Conservation (phyloP, 2,888 invertebrate genomes). For the Hoplodrina blanda region DNA sequence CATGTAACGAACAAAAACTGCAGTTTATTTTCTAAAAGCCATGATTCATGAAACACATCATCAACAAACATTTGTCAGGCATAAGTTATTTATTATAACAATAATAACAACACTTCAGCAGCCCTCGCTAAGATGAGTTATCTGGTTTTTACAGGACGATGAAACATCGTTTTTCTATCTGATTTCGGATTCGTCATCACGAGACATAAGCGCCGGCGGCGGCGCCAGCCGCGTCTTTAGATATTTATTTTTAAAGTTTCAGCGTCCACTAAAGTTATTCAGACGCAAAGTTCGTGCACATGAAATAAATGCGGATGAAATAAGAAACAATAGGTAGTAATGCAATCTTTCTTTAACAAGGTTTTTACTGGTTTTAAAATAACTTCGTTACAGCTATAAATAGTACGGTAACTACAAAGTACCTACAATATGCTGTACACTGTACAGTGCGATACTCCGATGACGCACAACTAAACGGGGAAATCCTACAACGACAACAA, state of each 20-base stretch:
- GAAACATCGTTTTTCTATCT: conserved; percentile 43
- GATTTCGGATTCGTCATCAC: conserved; percentile 36
- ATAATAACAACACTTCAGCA: conserved; percentile 27
- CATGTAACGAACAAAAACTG: background rate
- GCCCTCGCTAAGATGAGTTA: conserved; percentile 24
- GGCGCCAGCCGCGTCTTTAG: conserved; percentile 20
- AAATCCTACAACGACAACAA: conserved; percentile 47
- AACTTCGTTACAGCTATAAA: conserved; percentile 36
- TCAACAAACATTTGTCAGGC: conserved; percentile 27
- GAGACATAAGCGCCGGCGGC: conserved; percentile 16
- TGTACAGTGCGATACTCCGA: conserved; percentile 15
- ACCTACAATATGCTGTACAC: conserved; percentile 11
- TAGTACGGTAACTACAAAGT: conserved; percentile 24
- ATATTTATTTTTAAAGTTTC: conserved; percentile 24
- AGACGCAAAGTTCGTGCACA: background rate
- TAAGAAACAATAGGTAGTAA: background rate
- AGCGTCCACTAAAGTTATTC: background rate
- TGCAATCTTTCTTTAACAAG: conserved; percentile 8
- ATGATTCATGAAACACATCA: conserved; percentile 30
- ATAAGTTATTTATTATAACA: conserved; percentile 23
- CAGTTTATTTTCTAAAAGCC: conserved; percentile 2
- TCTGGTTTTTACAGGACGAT: conserved; percentile 37
- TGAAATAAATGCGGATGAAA: background rate
- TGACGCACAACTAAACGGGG: conserved; percentile 44
- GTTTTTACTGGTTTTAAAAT: conserved; percentile 43